Evolutionary conservation across 2,888 invertebrate genomes (phyloP), one percentile per base, ranked within the genome.

Genomic region (Catocala sponsa): DNA sequence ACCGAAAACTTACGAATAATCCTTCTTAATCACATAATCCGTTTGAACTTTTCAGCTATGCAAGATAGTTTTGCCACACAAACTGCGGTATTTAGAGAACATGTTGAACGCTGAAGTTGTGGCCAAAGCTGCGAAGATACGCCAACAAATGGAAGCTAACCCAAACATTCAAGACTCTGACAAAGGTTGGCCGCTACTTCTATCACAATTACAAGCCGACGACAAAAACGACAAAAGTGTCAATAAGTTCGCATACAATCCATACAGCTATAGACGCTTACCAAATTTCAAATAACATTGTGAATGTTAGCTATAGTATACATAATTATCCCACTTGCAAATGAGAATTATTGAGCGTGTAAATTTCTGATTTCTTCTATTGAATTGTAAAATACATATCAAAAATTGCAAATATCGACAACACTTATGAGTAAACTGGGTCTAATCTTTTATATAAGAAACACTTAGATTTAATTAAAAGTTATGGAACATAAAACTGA

Each of bases 41-140:
- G 5, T 11, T 66, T 63, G 38, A 25, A 49, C n/a, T 63, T 85
- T 85, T 57, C 87, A 94, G 94, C 56, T 85, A n/a, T 79, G 86
- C 70, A 94, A 94, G 81, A 94, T 94, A 71, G 83, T 94, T 44
- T 79, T 94, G 50, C 94, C 94, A 0, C 88, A 91, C 74, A 94
- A 94, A 72, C 78, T 94, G 13, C 81, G 94, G 42, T 94, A 94
- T 70, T 79, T 94, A 58, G 93, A 94, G 66, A 94, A 93, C 60
- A 93, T 94, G 94, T 66, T 94, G 51, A 93, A 92, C 62, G 87
- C 91, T 0, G 94, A 94, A 60, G 91, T 92, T 0, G 77, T 92
- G 1, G 92, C 92, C 82, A 94, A 92, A 59, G 92, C 92, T 2
- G 89, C 91, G 2, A 90, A 90, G 66, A 88, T 92, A 41, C 83